Evolutionary conservation across 2,113 vertebrate genomes (phyloP), one percentile per base, ranked within the genome.

Genomic region (Noturus placidus): DNA sequence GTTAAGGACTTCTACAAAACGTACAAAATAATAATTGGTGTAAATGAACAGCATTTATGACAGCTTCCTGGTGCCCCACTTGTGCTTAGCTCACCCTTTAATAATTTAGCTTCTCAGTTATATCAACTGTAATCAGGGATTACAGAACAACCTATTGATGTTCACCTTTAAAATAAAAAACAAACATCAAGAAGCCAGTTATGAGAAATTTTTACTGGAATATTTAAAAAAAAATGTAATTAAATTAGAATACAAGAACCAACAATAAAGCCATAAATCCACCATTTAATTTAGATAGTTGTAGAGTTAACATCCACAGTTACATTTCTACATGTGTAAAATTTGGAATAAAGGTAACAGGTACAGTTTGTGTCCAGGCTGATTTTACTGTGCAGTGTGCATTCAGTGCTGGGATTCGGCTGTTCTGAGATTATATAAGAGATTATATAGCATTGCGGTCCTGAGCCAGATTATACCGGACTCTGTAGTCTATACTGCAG

Each of bases 361-460:
- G 8, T n/a, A 4, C 25, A 65, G 61, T 9, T 65, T 13, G 27
- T n/a, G 1, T 65, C 27, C 61, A 65, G 61, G 61, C 10, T 65
- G 27, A 13, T 35, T 70, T 70, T 56, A 7, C 27, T 33, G 54
- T 80, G 25, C 52, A 33, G 77, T 27, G 46, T 78, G 50, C 5
- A 78, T 27, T 30, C 25, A 19, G 17, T 54, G 17, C 33, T 56
- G n/a, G 27, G 54, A 56, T 56, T 30, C 17, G 70, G 42, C 82
- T 70, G 65, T 83, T 83, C 17, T 10, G 46, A 33, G 46, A 33
- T 84, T 84, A 84, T 52, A 84, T 84, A 84, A 84, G 63, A 38
- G 69, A 35, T 72, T 72, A 72, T 52, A 33, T 33, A 11, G 42
- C 82, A 46, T 30, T 52, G 82, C 82, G 14, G 63, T 69, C 35